These are phyloP conservation scores for Phocoena phocoena DNA, from an alignment of 2,113 vertebrate species.

Conservation along the genomic window DNA sequence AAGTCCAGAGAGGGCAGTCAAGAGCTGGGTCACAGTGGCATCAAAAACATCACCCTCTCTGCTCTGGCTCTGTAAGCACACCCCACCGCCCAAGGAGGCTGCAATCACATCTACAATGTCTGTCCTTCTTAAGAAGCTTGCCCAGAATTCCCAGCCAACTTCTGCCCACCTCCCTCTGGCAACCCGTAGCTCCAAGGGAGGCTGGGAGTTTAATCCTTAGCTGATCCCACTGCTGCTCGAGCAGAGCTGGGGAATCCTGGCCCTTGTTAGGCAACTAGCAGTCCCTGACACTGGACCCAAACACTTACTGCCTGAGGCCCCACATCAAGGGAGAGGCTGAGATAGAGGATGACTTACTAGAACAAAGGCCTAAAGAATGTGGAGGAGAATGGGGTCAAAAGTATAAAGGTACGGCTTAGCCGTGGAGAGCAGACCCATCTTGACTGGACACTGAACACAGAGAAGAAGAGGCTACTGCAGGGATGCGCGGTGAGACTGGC, in stretches of 20 bases:
- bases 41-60: not conserved
- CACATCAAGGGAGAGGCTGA: not conserved
- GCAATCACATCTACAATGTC: not conserved
- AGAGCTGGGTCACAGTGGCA: not conserved
- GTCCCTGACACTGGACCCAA: not conserved
- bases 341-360: not conserved
- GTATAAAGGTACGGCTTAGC: not conserved
- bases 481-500: fast-evolving
- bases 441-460: not conserved
- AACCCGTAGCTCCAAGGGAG: not conserved
- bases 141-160: not conserved
- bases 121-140: not conserved
- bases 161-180: not conserved
- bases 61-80: not conserved
- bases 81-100: not conserved
- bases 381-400: not conserved
- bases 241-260: not conserved
- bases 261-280: not conserved
- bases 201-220: not conserved
- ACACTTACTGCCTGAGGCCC: not conserved
- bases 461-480: not conserved
- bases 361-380: not conserved
- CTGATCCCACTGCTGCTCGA: not conserved
- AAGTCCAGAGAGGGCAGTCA: not conserved
- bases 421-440: not conserved